phyloP scores from a whole-genome alignment of 2,797 vertebrate species.

The Numenius phaeopus region DNA sequence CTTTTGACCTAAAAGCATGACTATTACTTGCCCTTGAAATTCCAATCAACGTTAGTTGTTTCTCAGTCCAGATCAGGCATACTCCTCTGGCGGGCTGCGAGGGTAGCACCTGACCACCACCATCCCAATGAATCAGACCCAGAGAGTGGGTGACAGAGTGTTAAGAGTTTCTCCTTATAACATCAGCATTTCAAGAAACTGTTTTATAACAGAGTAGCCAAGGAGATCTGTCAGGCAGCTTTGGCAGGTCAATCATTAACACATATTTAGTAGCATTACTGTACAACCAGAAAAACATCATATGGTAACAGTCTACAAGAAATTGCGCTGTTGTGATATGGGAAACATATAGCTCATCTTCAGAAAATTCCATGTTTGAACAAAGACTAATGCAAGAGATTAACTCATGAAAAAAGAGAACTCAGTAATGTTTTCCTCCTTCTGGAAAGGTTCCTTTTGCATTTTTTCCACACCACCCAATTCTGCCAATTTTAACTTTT shows the following conservation, averaged over 20 bases:
- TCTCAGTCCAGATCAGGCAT: background rate
- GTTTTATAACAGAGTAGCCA: background rate
- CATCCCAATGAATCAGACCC: background rate
- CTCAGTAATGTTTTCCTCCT: background rate
- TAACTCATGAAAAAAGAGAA: background rate
- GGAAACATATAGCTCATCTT: background rate
- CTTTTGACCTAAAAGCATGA: background rate
- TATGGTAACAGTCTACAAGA: no score
- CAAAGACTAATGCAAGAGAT: background rate
- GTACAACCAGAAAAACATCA: background rate
- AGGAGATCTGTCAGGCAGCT: background rate
- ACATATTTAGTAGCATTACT: background rate
- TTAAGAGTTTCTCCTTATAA: background rate
- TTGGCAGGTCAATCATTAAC: background rate
- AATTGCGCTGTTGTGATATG: accelerated
- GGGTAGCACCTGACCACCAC: background rate
- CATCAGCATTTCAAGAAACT: background rate
- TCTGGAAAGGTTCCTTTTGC: background rate
- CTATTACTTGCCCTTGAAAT: background rate
- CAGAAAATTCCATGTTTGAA: background rate
- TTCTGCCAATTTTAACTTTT: background rate
- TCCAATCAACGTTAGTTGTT: background rate
- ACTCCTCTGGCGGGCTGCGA: background rate
- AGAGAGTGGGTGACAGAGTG: accelerated
- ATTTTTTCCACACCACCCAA: background rate